Evolutionary conservation across 2,797 vertebrate species (phyloP).

Genomic region (Peromyscus melanophrys): DNA sequence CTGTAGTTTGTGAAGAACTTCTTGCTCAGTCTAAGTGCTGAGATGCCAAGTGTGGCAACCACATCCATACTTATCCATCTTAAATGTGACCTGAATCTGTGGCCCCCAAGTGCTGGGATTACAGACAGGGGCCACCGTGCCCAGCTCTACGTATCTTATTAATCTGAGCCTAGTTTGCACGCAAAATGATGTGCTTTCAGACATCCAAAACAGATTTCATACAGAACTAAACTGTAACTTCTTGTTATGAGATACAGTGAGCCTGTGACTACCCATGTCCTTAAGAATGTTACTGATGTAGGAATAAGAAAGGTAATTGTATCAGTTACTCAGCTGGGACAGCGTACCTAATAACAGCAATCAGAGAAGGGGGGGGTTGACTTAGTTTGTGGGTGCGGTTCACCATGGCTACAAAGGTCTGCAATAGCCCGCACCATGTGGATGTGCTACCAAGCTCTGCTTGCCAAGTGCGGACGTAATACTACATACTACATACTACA

Average conservation of each 20-base stretch:
- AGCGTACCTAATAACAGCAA: too few relatives aligned
- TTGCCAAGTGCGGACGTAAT: not conserved
- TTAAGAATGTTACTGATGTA: not conserved
- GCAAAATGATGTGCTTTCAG: not conserved
- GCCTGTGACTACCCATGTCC: too few relatives aligned
- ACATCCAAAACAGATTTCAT: not conserved
- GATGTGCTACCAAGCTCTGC: not conserved
- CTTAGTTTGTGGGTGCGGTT: not conserved
- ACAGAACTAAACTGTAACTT: slow-evolving; percentile 34
- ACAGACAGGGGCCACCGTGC: not conserved
- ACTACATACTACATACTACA: not conserved
- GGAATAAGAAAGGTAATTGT: slow-evolving; percentile 1
- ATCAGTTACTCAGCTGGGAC: not conserved
- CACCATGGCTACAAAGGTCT: not conserved
- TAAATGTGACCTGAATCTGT: not conserved
- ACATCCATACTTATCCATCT: not conserved
- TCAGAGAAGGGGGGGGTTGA: not conserved
- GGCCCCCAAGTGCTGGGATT: not conserved
- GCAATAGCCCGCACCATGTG: not conserved
- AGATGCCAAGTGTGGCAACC: not conserved
- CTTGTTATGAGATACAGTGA: not conserved
- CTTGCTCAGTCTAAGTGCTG: not conserved
- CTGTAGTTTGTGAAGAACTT: not conserved
- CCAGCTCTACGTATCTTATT: not conserved
- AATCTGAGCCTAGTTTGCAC: not conserved